A percentile compares a stretch with the other conserved stretches of the same genome.
Evolutionary conservation across 2,113 vertebrate genomes (phyloP).

Genomic region (Tetrao urogallus): DNA sequence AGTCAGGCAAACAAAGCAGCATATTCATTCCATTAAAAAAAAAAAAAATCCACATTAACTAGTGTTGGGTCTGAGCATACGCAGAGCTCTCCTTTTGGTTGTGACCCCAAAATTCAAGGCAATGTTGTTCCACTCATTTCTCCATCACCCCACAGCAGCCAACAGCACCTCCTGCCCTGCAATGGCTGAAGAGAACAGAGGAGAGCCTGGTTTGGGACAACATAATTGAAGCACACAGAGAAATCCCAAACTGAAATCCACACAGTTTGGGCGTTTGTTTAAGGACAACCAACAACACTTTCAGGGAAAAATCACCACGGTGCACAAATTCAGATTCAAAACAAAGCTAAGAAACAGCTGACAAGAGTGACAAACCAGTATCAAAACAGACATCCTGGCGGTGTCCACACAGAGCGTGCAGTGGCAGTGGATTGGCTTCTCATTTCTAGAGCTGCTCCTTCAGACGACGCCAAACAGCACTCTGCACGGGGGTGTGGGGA

Average conservation of each 20-base stretch:
- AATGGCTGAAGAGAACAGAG: neutral
- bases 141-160: neutral
- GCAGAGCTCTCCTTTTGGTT: neutral
- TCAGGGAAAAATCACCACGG: neutral
- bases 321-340: neutral
- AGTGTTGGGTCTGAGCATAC: neutral
- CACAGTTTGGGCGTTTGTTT: neutral
- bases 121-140: neutral
- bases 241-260: neutral
- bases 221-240: neutral
- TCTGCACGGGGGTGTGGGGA: neutral
- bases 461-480: fast-evolving
- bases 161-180: neutral
- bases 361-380: neutral
- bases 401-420: neutral
- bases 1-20: neutral
- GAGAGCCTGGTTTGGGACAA: neutral
- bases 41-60: neutral
- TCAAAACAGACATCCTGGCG: fast-evolving
- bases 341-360: neutral
- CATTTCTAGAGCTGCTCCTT: neutral
- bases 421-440: neutral
- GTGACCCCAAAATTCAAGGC: neutral
- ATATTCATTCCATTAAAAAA: neutral
- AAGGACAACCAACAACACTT: neutral